These are phyloP conservation scores for Xenopus tropicalis DNA, from an alignment of 2,113 vertebrate genomes.

Conservation along the genomic window DNA sequence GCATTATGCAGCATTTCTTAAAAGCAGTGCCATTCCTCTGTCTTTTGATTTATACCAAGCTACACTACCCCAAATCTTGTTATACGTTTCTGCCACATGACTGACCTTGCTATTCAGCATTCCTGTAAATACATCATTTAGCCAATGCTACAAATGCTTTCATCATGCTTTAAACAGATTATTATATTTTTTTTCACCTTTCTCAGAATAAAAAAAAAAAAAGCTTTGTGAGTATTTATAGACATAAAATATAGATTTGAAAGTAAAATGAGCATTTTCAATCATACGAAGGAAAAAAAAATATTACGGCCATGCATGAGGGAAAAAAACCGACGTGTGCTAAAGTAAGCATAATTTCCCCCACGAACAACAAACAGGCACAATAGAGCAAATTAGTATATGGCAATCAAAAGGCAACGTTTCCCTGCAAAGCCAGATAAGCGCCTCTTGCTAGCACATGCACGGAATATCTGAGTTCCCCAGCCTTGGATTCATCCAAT, in stretches of 20 bases:
- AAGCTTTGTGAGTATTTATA: neutral
- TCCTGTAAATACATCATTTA: neutral
- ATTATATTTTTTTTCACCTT: neutral
- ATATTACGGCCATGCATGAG: neutral
- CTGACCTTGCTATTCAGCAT: neutral
- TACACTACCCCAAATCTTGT: no score
- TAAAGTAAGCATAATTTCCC: neutral
- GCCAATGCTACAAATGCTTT: neutral
- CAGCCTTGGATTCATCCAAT: neutral
- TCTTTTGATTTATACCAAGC: no score
- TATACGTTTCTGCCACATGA: no score
- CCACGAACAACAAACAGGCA: neutral
- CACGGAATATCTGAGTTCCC: neutral
- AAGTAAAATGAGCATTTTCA: neutral
- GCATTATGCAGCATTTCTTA: no score
- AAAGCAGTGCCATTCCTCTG: no score
- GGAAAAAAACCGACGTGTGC: neutral
- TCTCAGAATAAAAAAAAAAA: neutral
- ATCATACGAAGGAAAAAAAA: neutral
- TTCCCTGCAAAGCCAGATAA: conserved; percentile 2
- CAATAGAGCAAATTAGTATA: conserved; percentile 8
- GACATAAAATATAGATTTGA: neutral
- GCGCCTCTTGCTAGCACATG: neutral
- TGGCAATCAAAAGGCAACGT: neutral
- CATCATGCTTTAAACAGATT: neutral